Base-by-base conservation (phyloP, 2,113 vertebrate species). In the Labeo catla region DNA sequence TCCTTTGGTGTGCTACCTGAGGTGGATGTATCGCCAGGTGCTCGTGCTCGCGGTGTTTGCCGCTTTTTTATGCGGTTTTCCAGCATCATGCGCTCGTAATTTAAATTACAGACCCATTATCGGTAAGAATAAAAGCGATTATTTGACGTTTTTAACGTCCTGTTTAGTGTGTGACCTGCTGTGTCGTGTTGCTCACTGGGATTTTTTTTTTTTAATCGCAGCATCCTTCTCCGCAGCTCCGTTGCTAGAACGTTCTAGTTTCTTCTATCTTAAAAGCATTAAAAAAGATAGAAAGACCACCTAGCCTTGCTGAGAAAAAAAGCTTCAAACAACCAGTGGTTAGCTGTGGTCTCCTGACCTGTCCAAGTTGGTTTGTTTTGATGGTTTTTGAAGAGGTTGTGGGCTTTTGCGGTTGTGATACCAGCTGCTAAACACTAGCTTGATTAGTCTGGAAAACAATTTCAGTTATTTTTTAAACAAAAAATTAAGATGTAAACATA, bases 91-190 rank as follows among this genome's bases (percentile, higher is more conserved):
- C 68, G 76, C 73, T 9, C 59, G 34, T 84, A 88, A 61, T 84
- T 89, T 68, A 70, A 94, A 94, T 34, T 13, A 90, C 85, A 91
- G 94, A 57, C 94, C 95, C 4, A 81, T 94, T 45, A 94, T 95
- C 83, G 95, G 95, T 95, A n/a, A n/a, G n/a, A n/a, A n/a, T n/a
- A n/a, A n/a, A 88, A 95, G 91, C 6, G 0, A 13, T 13, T 52
- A 6, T 13, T 28, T 61, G 8, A 61, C 0, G 23, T 16, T 19
- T 45, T 57, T 11, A 2, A 4, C 16, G 21, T 59, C 8, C 6
- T 39, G 10, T 2, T 11, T 12, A 23, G 43, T 59, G 36, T 19
- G 9, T 10, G 6, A 8, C n/a, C n/a, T 43, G 52, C 11, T 0
- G 45, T 80, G n/a, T 70, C 36, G n/a, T 74, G 21, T 57, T 21